Conservation (phyloP, 2,888 invertebrate genomes). For the Nomada lathburiana region DNA sequence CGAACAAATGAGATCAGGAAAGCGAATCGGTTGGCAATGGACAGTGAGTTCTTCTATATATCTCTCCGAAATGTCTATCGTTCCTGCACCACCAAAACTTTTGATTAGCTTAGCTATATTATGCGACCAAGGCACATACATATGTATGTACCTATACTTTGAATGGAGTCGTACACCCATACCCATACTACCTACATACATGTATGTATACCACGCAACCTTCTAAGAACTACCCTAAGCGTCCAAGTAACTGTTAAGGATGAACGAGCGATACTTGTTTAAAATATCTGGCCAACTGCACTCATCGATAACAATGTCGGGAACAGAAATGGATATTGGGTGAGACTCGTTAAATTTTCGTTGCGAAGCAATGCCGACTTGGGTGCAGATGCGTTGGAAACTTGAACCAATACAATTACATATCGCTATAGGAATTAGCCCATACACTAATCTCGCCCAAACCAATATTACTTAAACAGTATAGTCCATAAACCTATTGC, state of each 20-base stretch:
- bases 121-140: background rate
- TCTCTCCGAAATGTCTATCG: constrained; percentile 8
- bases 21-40: constrained; percentile 57
- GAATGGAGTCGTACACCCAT: too few species aligned
- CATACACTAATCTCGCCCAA: too few species aligned
- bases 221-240: constrained; percentile 29
- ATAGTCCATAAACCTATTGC: too few species aligned
- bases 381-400: too few species aligned
- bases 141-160: background rate
- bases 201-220: background rate
- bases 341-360: constrained; percentile 14
- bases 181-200: background rate
- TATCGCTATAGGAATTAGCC: too few species aligned
- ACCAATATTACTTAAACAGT: too few species aligned
- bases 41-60: constrained; percentile 24
- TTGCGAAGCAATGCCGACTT: constrained; percentile 3
- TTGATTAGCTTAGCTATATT: constrained; percentile 35
- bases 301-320: constrained; percentile 32
- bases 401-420: too few species aligned
- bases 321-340: background rate
- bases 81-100: constrained; percentile 34
- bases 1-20: constrained; percentile 52
- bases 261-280: constrained; percentile 31
- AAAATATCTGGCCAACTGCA: constrained; percentile 50
- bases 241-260: constrained; percentile 45